phyloP scores from a whole-genome alignment of 2,888 invertebrate genomes.

The Sinopyrophorus schimmeli region DNA sequence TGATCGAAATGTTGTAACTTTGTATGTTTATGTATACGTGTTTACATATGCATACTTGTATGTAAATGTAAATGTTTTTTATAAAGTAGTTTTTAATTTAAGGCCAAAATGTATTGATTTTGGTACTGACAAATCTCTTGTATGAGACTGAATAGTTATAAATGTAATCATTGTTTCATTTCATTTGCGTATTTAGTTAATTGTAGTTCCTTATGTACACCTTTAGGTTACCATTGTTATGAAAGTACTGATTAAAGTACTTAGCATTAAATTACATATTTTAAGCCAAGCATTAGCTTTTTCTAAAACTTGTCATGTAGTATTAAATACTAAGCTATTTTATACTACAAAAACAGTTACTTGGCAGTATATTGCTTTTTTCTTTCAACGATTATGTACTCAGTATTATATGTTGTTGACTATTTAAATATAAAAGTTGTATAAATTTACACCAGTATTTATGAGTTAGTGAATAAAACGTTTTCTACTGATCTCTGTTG shows the following conservation, averaged over 20 bases:
- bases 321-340: conserved; percentile 11
- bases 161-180: conserved; percentile 12
- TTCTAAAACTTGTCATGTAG: conserved; percentile 10
- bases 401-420: conserved; percentile 29
- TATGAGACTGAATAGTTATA: conserved; percentile 26
- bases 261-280: conserved; percentile 1
- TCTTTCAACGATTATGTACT: conserved; percentile 17
- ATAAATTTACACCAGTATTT: conserved; percentile 29
- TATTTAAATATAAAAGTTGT: conserved; percentile 18
- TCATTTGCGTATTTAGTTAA: conserved; percentile 15
- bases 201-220: conserved; percentile 28
- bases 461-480: conserved; percentile 16
- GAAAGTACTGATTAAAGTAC: conserved; percentile 11
- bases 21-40: no score
- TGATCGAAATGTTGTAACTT: background rate
- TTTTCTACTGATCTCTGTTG: conserved; percentile 13
- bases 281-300: conserved; percentile 18
- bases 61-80: background rate
- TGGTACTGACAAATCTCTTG: conserved; percentile 20
- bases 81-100: background rate
- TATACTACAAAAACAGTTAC: conserved; percentile 2
- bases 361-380: conserved; percentile 16
- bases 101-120: conserved; percentile 15
- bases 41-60: background rate
- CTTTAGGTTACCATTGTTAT: conserved; percentile 22